These are phyloP conservation scores for Brachyrhaphis roseni DNA, from an alignment of 2,797 vertebrate species.

Conservation along the genomic window DNA sequence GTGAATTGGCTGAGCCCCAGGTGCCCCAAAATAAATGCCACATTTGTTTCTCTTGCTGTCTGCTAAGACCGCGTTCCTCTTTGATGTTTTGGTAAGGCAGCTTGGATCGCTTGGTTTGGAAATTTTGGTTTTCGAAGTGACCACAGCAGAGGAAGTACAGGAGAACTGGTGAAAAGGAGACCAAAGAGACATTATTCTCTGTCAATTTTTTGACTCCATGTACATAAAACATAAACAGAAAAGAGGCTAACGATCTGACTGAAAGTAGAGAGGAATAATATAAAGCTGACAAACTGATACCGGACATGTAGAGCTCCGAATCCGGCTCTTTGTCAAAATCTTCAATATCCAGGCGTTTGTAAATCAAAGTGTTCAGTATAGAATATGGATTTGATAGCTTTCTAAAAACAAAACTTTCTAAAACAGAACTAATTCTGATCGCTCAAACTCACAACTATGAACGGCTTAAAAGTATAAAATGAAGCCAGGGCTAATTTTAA, in stretches of 20 bases:
- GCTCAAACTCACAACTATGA: background rate
- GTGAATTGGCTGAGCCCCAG: slow-evolving; percentile 60
- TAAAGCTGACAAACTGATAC: background rate
- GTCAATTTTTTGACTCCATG: slow-evolving; percentile 60
- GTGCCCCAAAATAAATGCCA: slow-evolving; percentile 70
- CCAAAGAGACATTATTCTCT: slow-evolving; percentile 46
- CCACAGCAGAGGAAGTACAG: slow-evolving; percentile 45
- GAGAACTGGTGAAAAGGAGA: slow-evolving; percentile 26
- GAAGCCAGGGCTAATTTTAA: background rate
- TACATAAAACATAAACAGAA: slow-evolving; percentile 30
- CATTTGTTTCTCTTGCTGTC: slow-evolving; percentile 70
- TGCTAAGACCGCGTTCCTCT: slow-evolving; percentile 45
- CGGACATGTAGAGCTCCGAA: background rate
- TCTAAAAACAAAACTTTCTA: background rate
- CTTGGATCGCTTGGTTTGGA: slow-evolving; percentile 54
- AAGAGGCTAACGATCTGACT: slow-evolving; percentile 25
- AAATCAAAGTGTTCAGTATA: background rate
- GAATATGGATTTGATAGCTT: background rate
- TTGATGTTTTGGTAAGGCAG: slow-evolving; percentile 55
- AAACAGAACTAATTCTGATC: background rate
- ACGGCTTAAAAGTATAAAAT: background rate
- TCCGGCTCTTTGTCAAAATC: background rate
- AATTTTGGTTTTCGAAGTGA: slow-evolving; percentile 53
- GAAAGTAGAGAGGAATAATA: slow-evolving; percentile 28
- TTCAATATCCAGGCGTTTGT: background rate